phyloP scores from a whole-genome alignment of 2,888 invertebrate genomes.

The Cerastis rubricosa region DNA sequence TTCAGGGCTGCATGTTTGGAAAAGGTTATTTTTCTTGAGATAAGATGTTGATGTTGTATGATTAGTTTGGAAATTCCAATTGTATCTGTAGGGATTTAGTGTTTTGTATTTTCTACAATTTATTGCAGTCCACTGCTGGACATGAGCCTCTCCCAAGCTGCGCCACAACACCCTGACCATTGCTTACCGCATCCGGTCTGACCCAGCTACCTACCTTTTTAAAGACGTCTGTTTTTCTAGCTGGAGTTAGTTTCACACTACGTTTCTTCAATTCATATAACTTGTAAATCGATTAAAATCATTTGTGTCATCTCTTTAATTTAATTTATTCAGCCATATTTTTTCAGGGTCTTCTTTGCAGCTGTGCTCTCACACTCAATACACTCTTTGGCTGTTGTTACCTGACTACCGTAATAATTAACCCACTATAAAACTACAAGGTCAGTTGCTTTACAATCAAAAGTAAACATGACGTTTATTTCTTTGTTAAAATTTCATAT shows the following conservation, averaged over 20 bases:
- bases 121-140: neutral
- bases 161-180: neutral
- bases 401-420: neutral
- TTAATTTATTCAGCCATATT: neutral
- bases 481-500: neutral
- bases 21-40: neutral
- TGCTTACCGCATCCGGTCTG: neutral
- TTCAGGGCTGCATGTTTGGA: conserved; percentile 33
- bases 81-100: neutral
- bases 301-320: neutral
- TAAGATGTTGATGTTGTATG: conserved; percentile 12
- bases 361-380: conserved; percentile 16
- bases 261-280: neutral
- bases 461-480: conserved; percentile 10
- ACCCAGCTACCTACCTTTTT: neutral
- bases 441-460: conserved; percentile 9
- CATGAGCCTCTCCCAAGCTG: neutral
- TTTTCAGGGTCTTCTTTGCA: conserved; percentile 16
- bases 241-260: neutral
- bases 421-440: conserved; percentile 14
- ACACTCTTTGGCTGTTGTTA: conserved; percentile 5
- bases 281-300: neutral
- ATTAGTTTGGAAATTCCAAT: conserved; percentile 6
- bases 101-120: conserved; percentile 5
- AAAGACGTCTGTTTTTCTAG: neutral